Evolutionary conservation across 2,888 invertebrate species (phyloP).

Genomic region (Acanthacorydalis orientalis): DNA sequence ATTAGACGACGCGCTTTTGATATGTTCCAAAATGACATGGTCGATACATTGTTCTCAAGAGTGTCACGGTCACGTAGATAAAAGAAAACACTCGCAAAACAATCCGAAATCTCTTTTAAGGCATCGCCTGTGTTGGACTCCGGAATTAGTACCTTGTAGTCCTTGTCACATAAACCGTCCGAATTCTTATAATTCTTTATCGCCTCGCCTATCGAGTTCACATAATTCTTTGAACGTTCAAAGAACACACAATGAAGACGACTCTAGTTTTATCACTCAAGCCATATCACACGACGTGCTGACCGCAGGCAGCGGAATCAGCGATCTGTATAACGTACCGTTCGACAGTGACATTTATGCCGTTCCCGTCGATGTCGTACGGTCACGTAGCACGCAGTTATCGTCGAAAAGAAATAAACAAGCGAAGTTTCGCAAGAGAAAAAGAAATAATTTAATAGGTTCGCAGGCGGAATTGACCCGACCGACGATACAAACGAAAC

Average conservation of each 20-base stretch:
- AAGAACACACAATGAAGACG: constrained; percentile 58
- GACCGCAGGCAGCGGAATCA: constrained; percentile 45
- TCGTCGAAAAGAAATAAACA: constrained; percentile 29
- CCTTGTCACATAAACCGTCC: constrained; percentile 43
- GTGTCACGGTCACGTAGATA: constrained; percentile 10
- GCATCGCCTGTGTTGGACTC: constrained; percentile 30
- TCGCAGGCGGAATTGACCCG: constrained; percentile 26
- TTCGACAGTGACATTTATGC: constrained; percentile 80
- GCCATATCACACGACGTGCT: constrained; percentile 77
- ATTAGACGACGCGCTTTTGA: constrained; percentile 29
- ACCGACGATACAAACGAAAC: constrained; percentile 23
- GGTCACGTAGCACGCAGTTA: constrained; percentile 27
- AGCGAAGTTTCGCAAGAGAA: constrained; percentile 25
- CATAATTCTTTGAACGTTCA: constrained; percentile 63
- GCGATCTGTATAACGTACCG: constrained; percentile 76
- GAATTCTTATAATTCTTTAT: constrained; percentile 60
- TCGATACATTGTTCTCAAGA: constrained; percentile 12
- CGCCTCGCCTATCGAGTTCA: constrained; percentile 65
- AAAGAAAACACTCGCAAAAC: constrained; percentile 4
- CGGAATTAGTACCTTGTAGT: constrained; percentile 41
- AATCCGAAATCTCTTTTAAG: constrained; percentile 2
- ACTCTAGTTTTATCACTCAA: constrained; percentile 75
- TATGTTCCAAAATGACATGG: constrained; percentile 23
- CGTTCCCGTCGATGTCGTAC: constrained; percentile 66
- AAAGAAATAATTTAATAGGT: constrained; percentile 30